These are phyloP conservation scores for Gobionotothen gibberifrons DNA, from an alignment of 2,797 vertebrate genomes.

Conservation along the genomic window DNA sequence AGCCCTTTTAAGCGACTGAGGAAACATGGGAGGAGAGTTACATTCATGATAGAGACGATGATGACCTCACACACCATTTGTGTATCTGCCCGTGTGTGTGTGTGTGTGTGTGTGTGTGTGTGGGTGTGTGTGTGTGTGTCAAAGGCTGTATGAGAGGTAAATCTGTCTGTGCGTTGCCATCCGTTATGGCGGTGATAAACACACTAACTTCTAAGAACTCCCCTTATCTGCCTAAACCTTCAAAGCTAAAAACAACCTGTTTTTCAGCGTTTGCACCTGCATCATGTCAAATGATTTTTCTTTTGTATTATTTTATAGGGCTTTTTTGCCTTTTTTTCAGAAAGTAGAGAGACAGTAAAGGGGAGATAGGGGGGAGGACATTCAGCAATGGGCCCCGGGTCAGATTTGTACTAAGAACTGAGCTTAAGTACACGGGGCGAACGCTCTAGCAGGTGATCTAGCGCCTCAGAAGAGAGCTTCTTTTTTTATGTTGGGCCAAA, in stretches of 20 bases:
- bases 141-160: slow-evolving; percentile 23
- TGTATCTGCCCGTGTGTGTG: slow-evolving; percentile 29
- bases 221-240: slow-evolving; percentile 46
- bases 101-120: slow-evolving; percentile 42
- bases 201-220: slow-evolving; percentile 61
- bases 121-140: slow-evolving; percentile 39
- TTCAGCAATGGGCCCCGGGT: no score
- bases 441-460: no score
- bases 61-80: slow-evolving; percentile 23
- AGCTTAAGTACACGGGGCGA: no score
- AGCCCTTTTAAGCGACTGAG: slow-evolving; percentile 54
- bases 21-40: slow-evolving; percentile 55
- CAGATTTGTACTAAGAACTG: no score
- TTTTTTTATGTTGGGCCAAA: slow-evolving; percentile 37
- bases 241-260: slow-evolving; percentile 15
- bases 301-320: slow-evolving; percentile 24
- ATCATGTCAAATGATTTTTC: slow-evolving; percentile 53
- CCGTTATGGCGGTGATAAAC: slow-evolving; percentile 44
- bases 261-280: slow-evolving; percentile 66
- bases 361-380: no score
- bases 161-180: slow-evolving; percentile 45
- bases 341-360: no score
- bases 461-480: no score
- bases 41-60: slow-evolving; percentile 36
- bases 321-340: no score